Conservation (phyloP, 2,888 invertebrate species). For the Taphrorychus bicolor region DNA sequence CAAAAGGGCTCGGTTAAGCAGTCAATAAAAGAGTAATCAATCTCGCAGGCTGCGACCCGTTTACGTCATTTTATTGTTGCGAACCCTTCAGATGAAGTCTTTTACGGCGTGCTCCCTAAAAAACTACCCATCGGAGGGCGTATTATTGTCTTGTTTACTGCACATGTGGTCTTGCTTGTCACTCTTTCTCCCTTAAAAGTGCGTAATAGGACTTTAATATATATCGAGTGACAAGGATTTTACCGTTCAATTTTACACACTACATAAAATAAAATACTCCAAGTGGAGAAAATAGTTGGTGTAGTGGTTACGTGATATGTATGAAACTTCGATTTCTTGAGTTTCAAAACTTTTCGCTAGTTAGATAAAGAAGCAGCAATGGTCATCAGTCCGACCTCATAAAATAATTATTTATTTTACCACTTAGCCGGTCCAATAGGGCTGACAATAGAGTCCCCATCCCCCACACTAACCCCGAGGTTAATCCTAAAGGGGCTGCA, state of each 20-base stretch:
- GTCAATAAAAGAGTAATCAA: conserved; percentile 29
- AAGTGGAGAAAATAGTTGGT: no score
- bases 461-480: conserved; percentile 30
- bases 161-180: conserved; percentile 46
- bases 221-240: no score
- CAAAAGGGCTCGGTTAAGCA: conserved; percentile 6
- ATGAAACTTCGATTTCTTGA: no score
- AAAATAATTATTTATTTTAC: conserved; percentile 40
- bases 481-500: conserved; percentile 52
- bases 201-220: neutral
- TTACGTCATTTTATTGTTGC: conserved; percentile 21
- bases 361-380: no score
- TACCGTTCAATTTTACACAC: no score
- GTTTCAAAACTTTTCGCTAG: no score
- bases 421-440: conserved; percentile 33
- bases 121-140: conserved; percentile 30
- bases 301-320: no score
- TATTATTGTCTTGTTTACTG: conserved; percentile 44
- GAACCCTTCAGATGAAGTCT: conserved; percentile 16
- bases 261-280: no score
- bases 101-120: conserved; percentile 24
- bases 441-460: conserved; percentile 27
- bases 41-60: conserved; percentile 13
- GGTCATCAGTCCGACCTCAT: conserved; percentile 30
- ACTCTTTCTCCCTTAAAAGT: conserved; percentile 6